Base-by-base conservation (phyloP, 2,888 invertebrate species). In the Polyploca ridens region DNA sequence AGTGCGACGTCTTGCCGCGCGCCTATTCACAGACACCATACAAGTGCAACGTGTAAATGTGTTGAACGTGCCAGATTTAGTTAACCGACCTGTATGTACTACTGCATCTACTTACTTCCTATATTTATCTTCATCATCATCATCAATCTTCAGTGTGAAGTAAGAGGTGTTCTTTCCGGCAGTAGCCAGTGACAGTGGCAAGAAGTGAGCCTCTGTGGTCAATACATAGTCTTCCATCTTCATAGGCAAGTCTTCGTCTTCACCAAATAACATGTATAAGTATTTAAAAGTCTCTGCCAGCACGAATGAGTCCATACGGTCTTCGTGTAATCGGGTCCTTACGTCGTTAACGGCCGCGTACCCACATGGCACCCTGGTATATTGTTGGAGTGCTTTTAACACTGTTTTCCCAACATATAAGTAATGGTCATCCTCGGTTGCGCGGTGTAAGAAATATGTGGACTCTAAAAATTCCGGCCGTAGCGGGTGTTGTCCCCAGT, bases 211-310 rank as follows among this genome's bases (percentile, higher is more conserved):
- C 89, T 99, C 99, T 0, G 98, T 98, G 0, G 98, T 98, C 77
- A 98, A 96, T 70, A 98, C 96, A 88, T 98, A 98, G 84, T 98
- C 97, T 83, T 98, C 97, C 63, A 98, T 89, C 86, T 98, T 96
- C 16, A 98, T 90, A 8, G 97, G 95, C 62, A 98, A 90, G 81
- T 99, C 99, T 44, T 95, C 96, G 64, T 97, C 96, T 75, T 99
- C 89, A 1, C 98, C 96, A 87, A 99, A 99, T 66, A 99, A 91
- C 86, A 99, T 95, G 90, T 96, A 99, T 11, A 99, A 94, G 87
- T 99, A 99, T 89, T 99, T 99, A 83, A 99, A 98, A 0, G 99
- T 99, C 93, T 99, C 99, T 0, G 99, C 98, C 1, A 99, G 94
- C 0, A 99, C 98, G 92, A 98, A 99, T 0, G 99, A 99, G 87